These are phyloP conservation scores for Acleris laterana DNA, from an alignment of 2,888 invertebrate species.

Conservation along the genomic window DNA sequence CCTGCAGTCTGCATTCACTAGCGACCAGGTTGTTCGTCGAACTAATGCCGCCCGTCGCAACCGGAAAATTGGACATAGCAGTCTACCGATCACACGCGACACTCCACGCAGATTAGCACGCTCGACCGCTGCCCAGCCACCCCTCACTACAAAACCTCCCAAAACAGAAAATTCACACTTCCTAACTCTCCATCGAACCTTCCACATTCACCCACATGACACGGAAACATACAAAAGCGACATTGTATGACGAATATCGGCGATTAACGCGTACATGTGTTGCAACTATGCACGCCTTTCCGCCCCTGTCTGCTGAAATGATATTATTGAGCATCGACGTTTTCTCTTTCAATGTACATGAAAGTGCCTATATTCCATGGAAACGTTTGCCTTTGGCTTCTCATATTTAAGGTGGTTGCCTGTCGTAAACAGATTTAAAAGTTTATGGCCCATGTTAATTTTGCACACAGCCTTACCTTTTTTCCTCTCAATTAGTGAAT, in stretches of 20 bases:
- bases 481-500: no score
- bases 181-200: constrained; percentile 68
- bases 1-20: constrained; percentile 61
- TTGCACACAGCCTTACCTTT: no score
- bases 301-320: constrained; percentile 67
- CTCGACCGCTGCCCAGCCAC: constrained; percentile 68
- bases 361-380: constrained; percentile 14
- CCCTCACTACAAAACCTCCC: constrained; percentile 53
- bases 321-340: constrained; percentile 62
- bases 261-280: constrained; percentile 57
- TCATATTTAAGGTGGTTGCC: neutral
- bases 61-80: constrained; percentile 82
- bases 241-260: constrained; percentile 61
- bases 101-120: constrained; percentile 82
- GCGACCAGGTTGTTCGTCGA: constrained; percentile 69
- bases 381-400: constrained; percentile 5
- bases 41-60: constrained; percentile 70
- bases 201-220: constrained; percentile 49
- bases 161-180: constrained; percentile 65
- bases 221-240: constrained; percentile 56
- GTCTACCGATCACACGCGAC: constrained; percentile 82
- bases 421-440: no score
- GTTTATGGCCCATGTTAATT: no score
- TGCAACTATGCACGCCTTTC: constrained; percentile 66
- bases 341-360: constrained; percentile 49